Percentiles rank a stretch among this genome's conserved stretches.
Evolutionary conservation across 1,140 invertebrate genomes (phyloP).

Genomic region (Mesaphorura yosii): DNA sequence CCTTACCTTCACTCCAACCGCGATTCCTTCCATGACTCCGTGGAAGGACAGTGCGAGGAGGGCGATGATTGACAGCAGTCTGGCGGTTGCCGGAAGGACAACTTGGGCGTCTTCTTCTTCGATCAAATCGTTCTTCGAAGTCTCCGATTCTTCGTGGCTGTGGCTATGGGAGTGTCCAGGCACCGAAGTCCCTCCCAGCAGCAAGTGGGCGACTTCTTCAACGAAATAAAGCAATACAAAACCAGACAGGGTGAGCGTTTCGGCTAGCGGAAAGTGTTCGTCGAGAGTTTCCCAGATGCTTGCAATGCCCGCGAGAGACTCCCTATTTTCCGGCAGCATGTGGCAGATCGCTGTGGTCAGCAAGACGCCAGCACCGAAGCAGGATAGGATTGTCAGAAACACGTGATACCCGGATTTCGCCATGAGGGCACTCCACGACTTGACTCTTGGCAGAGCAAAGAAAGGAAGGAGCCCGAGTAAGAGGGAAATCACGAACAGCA

Average conservation of each 20-base stretch:
- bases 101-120: constrained; percentile 1
- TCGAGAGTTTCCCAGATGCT: background rate
- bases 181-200: constrained; percentile 35
- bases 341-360: constrained; percentile 73
- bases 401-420: background rate
- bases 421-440: background rate
- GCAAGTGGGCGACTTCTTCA: constrained; percentile 59
- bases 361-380: constrained; percentile 71
- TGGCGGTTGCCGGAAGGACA: constrained; percentile 2
- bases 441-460: background rate
- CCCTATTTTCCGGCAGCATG: constrained; percentile 73
- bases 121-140: background rate
- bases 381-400: constrained; percentile 51
- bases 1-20: constrained; percentile 26
- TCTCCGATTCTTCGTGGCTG: constrained; percentile 14
- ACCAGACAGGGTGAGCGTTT: constrained; percentile 55
- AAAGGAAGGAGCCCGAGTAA: background rate
- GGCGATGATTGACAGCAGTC: constrained; percentile 60
- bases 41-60: constrained; percentile 80
- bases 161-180: constrained; percentile 37
- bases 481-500: background rate
- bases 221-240: constrained; percentile 77
- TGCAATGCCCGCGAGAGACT: constrained; percentile 38
- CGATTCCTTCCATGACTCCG: constrained; percentile 71
- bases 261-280: constrained; percentile 49